Percentiles rank a stretch among this genome's conserved stretches.
These are phyloP conservation scores for Dendrocopos noguchii DNA, from an alignment of 2,113 vertebrate genomes.

Conservation along the genomic window DNA sequence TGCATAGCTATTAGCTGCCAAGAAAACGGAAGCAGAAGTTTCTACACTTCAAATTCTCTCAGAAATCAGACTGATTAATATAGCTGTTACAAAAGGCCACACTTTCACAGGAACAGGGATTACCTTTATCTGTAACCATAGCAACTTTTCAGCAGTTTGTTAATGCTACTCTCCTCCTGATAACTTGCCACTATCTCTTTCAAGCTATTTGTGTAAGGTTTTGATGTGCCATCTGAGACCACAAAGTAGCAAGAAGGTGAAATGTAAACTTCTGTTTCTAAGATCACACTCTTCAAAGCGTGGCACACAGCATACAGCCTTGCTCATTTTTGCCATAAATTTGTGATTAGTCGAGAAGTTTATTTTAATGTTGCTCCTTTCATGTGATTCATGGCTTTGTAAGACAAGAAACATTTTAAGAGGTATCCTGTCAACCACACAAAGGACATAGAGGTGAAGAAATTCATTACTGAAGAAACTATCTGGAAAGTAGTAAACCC, in stretches of 20 bases:
- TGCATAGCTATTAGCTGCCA: background rate
- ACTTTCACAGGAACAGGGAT: constrained; percentile 49
- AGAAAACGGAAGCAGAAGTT: constrained; percentile 28
- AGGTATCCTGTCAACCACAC: background rate
- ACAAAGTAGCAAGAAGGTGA: background rate
- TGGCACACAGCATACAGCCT: background rate
- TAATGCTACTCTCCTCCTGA: constrained; percentile 34
- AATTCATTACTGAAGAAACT: background rate
- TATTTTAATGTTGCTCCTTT: constrained; percentile 10
- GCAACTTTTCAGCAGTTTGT: constrained; percentile 62
- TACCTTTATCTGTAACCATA: constrained; percentile 68
- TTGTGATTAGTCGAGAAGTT: background rate
- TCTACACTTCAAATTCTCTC: background rate
- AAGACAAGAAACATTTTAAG: background rate
- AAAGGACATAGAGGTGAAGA: background rate
- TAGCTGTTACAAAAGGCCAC: constrained; percentile 43
- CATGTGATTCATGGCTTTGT: constrained; percentile 19
- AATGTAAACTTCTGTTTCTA: background rate
- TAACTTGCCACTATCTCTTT: constrained; percentile 50
- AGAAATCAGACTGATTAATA: constrained; percentile 54
- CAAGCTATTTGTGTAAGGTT: constrained; percentile 30
- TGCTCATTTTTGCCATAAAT: constrained; percentile 24
- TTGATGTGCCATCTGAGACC: background rate
- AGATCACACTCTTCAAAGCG: background rate
- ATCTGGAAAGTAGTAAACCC: background rate